Percentiles rank a stretch among this genome's conserved stretches.
Conservation (phyloP, 2,113 vertebrate species). For the Tragelaphus scriptus region DNA sequence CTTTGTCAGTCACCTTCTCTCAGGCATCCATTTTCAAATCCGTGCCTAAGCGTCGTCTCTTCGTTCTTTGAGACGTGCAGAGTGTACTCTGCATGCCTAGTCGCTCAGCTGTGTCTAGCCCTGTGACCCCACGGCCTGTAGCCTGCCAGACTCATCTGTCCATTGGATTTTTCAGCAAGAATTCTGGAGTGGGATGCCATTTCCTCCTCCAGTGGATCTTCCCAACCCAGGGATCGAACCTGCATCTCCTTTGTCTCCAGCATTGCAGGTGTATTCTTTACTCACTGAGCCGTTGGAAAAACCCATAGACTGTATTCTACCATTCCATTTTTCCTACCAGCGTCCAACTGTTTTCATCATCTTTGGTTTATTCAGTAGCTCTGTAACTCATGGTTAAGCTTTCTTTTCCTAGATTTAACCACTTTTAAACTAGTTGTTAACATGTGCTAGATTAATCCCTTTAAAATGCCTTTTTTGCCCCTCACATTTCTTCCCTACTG, state of each 20-base stretch:
- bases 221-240: background rate
- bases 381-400: background rate
- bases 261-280: background rate
- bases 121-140: background rate
- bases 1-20: background rate
- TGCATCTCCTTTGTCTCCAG: background rate
- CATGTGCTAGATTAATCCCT: background rate
- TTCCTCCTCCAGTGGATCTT: background rate
- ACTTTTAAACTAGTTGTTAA: background rate
- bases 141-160: background rate
- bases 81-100: background rate
- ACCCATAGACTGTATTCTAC: background rate
- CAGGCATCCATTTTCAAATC: background rate
- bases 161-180: background rate
- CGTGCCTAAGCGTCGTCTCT: background rate
- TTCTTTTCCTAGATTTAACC: background rate
- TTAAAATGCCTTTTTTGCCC: background rate
- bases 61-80: background rate
- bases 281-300: background rate
- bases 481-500: background rate
- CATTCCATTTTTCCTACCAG: background rate
- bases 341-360: background rate
- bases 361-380: background rate
- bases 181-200: background rate
- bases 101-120: background rate